Conservation (phyloP, 2,113 vertebrate species). For the Neogobius melanostomus region DNA sequence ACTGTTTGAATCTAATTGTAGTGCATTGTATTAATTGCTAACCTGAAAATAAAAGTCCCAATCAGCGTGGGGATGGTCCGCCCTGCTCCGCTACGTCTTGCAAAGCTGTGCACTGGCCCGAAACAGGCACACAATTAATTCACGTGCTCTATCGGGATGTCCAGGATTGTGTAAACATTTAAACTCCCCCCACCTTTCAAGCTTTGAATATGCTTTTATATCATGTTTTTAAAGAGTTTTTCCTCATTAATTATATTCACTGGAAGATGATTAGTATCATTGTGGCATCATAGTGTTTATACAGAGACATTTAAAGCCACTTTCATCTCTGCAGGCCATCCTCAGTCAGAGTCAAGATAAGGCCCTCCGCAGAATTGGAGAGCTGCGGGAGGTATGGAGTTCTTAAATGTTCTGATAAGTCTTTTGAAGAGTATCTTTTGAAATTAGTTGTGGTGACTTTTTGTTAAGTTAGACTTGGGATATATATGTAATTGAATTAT, state of each 20-base stretch:
- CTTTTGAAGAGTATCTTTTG: background rate
- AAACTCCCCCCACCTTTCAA: background rate
- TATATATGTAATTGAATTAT: background rate
- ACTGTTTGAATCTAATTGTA: too few relatives aligned
- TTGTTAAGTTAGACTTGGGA: background rate
- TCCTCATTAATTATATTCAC: background rate
- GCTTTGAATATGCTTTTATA: background rate
- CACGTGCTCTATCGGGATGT: too few relatives aligned
- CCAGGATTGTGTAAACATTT: background rate
- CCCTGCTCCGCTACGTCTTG: too few relatives aligned
- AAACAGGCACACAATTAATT: too few relatives aligned
- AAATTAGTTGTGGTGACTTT: background rate
- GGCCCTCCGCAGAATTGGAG: conserved; percentile 91
- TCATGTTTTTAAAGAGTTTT: background rate
- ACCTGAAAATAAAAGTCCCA: too few relatives aligned
- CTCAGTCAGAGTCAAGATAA: conserved; percentile 97
- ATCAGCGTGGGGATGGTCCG: too few relatives aligned
- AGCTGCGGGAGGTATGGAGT: conserved; percentile 87
- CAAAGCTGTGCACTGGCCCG: too few relatives aligned
- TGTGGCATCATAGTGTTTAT: background rate
- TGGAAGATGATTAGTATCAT: background rate
- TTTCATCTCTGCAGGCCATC: conserved; percentile 78
- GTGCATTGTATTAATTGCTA: too few relatives aligned
- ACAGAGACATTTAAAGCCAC: conserved; percentile 5
- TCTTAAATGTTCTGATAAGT: background rate